These are phyloP conservation scores for Antechinus flavipes DNA, from an alignment of 2,113 vertebrate species.

Conservation along the genomic window DNA sequence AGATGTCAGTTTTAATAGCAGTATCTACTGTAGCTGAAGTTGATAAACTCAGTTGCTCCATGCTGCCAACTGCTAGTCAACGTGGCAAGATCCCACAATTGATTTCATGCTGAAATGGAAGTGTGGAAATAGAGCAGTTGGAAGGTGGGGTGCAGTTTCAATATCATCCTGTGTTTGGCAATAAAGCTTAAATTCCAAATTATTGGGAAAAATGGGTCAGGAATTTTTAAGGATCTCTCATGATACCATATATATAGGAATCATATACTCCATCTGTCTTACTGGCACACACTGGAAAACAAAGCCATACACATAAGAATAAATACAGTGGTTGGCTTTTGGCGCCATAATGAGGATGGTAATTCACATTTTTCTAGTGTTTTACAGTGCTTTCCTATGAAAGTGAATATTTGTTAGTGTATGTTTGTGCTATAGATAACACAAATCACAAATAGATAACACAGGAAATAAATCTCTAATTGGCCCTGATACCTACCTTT, in stretches of 20 bases:
- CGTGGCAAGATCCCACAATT: constrained; percentile 24
- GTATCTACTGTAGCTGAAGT: neutral
- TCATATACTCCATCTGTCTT: constrained; percentile 7
- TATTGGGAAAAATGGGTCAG: constrained; percentile 13
- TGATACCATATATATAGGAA: constrained; percentile 9
- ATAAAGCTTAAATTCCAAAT: constrained; percentile 38
- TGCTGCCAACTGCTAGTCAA: constrained; percentile 44
- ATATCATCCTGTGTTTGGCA: constrained; percentile 62
- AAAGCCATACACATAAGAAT: neutral
- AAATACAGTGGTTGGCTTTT: neutral
- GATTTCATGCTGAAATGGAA: constrained; percentile 47
- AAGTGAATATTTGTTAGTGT: neutral
- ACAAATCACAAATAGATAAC: neutral
- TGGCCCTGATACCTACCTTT: constrained; percentile 86
- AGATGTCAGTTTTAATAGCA: constrained; percentile 27
- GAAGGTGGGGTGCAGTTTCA: constrained; percentile 43
- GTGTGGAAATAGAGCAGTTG: constrained; percentile 52
- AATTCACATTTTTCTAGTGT: neutral
- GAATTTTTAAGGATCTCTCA: constrained; percentile 21
- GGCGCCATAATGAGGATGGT: neutral
- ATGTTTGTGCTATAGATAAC: neutral
- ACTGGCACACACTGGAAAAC: neutral
- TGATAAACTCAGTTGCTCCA: constrained; percentile 40
- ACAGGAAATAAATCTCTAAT: neutral
- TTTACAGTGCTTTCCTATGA: neutral